Base-by-base conservation (phyloP, 2,113 vertebrate genomes). In the Spilogale gracilis region DNA sequence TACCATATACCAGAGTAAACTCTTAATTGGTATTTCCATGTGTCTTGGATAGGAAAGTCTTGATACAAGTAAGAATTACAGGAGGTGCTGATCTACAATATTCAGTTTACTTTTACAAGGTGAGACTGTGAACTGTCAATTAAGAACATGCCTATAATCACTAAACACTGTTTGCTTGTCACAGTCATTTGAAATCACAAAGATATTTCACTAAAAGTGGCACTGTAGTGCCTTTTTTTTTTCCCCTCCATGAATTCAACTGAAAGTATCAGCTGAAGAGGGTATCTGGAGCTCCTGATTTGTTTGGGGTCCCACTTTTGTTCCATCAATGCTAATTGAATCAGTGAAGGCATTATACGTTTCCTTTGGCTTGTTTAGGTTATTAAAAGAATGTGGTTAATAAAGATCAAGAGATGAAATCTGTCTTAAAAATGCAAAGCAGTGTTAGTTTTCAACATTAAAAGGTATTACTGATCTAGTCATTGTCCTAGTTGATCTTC, bases 121-220 rank as follows among this genome's bases (percentile, higher is more conserved):
- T 48, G 6, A 96, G 25, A 87, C 9, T 18, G 56, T 58, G 4
- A 91, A 81, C 5, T 94, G 32, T 82, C 80, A 82, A 16, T 69
- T 69, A 91, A 76, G 23, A 96, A 91, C 23, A 74, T 32, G 45
- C 32, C 38, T 93, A 6, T 60, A 11, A 73, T 87, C 5, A 84
- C 18, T 78, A 92, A 96, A 48, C 16, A 96, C 25, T 50, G 65
- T 93, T 87, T 95, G 21, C 54, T 91, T 89, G 54, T 58, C 65
- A 84, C 6, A 52, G 61, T 85, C 54, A 92, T 81, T 76, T 87
- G 52, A 81, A 95, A 61, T 79, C 43, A 93, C 60, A 93, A 86
- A 96, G 96, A 89, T 65, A 38, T n/a, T 92, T 95, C 85, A 91
- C 54, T 79, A 30, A 63, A 82, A 89, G 52, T 54, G 45, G 43